phyloP scores from a whole-genome alignment of 2,113 vertebrate species.

The Cathartes aura region DNA sequence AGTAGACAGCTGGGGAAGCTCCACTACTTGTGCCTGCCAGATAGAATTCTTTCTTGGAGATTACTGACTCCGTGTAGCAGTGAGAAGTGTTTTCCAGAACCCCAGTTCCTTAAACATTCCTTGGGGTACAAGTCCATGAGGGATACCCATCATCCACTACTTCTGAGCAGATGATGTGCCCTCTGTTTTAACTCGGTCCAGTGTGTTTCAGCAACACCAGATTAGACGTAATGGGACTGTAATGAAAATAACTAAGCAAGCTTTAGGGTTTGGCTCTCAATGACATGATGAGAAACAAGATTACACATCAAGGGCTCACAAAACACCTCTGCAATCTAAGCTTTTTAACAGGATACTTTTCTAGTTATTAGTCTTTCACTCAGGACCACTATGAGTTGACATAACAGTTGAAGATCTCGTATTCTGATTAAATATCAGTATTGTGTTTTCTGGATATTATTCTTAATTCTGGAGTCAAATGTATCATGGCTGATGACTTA shows the following conservation, averaged over 20 bases:
- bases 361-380: background rate
- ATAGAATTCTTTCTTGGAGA: background rate
- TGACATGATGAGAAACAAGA: background rate
- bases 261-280: background rate
- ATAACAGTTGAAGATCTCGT: background rate
- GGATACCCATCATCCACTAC: background rate
- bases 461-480: background rate
- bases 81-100: background rate
- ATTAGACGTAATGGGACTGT: background rate
- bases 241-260: background rate
- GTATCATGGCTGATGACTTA: background rate
- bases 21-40: background rate
- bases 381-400: background rate
- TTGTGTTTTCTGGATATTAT: background rate
- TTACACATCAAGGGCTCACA: background rate
- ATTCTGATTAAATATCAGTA: background rate
- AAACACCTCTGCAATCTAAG: background rate
- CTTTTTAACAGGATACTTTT: background rate
- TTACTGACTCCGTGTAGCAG: background rate
- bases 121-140: background rate
- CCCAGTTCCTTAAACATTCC: background rate
- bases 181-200: background rate
- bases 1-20: background rate
- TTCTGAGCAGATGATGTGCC: background rate
- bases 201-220: background rate